These are phyloP conservation scores for Buceros bicornis DNA, from an alignment of 2,797 vertebrate species.

Conservation along the genomic window DNA sequence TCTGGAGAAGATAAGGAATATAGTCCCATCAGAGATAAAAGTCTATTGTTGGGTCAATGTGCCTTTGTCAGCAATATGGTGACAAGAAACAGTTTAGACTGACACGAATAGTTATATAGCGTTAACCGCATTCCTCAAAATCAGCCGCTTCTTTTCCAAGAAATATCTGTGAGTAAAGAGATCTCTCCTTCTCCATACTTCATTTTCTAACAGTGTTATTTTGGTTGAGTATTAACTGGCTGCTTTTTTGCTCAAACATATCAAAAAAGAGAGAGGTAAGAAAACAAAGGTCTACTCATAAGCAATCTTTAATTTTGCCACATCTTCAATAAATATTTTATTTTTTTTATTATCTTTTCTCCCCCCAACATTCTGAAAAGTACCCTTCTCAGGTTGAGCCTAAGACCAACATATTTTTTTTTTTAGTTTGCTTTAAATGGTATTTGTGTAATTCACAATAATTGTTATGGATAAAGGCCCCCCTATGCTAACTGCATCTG, in stretches of 20 bases:
- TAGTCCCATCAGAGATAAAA: neutral
- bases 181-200: neutral
- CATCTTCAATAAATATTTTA: neutral
- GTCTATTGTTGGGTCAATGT: neutral
- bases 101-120: neutral
- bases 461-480: neutral
- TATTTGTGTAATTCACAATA: neutral
- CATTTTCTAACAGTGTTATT: neutral
- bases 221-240: neutral
- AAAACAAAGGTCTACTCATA: neutral
- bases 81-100: neutral
- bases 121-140: neutral
- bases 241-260: neutral
- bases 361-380: neutral
- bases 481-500: neutral
- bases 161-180: neutral
- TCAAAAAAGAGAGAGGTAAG: neutral
- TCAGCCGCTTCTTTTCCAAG: neutral
- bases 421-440: neutral
- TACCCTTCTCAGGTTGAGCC: neutral
- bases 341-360: neutral
- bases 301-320: neutral
- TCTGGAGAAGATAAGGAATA: slow-evolving; percentile 78
- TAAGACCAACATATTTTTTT: neutral
- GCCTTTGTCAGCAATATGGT: neutral